A percentile compares a stretch with the other conserved stretches of the same genome.
Conservation (phyloP, 2,888 invertebrate genomes). For the Tachina lurida region DNA sequence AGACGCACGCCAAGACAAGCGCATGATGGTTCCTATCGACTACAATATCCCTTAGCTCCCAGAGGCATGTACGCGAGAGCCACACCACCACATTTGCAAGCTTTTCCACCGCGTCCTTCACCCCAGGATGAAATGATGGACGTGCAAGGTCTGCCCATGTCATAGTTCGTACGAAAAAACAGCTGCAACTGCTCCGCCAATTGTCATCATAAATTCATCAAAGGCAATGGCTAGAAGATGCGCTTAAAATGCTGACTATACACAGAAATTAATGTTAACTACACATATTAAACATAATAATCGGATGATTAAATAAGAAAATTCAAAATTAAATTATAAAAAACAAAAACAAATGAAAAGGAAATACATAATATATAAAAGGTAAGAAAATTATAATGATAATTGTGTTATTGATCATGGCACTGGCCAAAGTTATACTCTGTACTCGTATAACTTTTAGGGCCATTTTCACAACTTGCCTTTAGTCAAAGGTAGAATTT, state of each 20-base stretch:
- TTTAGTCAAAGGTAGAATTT: too few relatives aligned
- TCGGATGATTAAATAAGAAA: constrained; percentile 58
- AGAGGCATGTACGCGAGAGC: constrained; percentile 77
- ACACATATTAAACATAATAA: constrained; percentile 47
- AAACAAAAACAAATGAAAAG: constrained; percentile 71
- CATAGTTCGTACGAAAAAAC: constrained; percentile 78
- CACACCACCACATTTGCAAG: constrained; percentile 81
- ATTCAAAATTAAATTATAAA: constrained; percentile 67
- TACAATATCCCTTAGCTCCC: constrained; percentile 79
- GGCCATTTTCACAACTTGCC: too few relatives aligned
- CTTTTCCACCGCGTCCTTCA: constrained; percentile 82
- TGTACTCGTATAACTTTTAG: neutral
- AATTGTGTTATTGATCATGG: constrained; percentile 25
- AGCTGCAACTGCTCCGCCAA: constrained; percentile 61
- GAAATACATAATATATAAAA: constrained; percentile 67
- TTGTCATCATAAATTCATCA: constrained; percentile 61
- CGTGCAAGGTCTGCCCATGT: constrained; percentile 86
- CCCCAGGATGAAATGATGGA: constrained; percentile 87
- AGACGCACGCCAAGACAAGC: constrained; percentile 85
- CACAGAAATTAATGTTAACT: constrained; percentile 64
- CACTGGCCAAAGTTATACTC: neutral
- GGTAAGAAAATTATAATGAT: neutral
- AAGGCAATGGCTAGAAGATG: constrained; percentile 59
- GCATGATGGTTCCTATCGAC: constrained; percentile 80
- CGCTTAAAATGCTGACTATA: constrained; percentile 54